Evolutionary conservation across 2,113 vertebrate species (phyloP).

Genomic region (Sciurus niger): DNA sequence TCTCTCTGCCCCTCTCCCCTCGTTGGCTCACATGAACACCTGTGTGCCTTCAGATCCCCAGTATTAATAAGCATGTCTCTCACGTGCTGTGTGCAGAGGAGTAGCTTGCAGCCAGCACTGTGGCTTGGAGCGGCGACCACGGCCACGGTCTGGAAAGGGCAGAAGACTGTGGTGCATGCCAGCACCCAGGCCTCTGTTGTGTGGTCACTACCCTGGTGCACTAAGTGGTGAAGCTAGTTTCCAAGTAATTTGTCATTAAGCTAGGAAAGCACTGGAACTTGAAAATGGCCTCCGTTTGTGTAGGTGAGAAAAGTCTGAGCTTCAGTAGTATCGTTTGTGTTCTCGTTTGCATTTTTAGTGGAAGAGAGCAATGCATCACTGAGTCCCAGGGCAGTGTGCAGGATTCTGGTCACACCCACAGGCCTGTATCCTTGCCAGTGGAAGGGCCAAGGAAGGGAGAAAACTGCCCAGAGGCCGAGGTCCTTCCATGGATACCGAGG

Average conservation of each 20-base stretch:
- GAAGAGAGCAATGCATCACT: background rate
- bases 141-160: background rate
- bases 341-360: background rate
- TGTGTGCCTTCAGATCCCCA: background rate
- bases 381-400: background rate
- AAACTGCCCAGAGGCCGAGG: background rate
- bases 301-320: background rate
- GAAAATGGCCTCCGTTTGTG: background rate
- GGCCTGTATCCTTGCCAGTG: background rate
- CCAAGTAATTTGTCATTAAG: background rate
- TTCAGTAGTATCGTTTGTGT: background rate
- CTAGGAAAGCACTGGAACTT: background rate
- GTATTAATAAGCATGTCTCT: background rate
- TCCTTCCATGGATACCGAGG: background rate
- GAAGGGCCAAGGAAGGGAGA: background rate
- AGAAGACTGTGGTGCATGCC: accelerated
- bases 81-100: background rate
- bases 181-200: background rate
- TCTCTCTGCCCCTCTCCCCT: background rate
- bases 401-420: background rate
- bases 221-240: background rate
- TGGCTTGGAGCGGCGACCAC: background rate
- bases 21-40: accelerated
- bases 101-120: background rate
- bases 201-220: accelerated